These are phyloP conservation scores for Phrynocephalus vlangalii DNA, from an alignment of 2,797 vertebrate species.

Conservation along the genomic window DNA sequence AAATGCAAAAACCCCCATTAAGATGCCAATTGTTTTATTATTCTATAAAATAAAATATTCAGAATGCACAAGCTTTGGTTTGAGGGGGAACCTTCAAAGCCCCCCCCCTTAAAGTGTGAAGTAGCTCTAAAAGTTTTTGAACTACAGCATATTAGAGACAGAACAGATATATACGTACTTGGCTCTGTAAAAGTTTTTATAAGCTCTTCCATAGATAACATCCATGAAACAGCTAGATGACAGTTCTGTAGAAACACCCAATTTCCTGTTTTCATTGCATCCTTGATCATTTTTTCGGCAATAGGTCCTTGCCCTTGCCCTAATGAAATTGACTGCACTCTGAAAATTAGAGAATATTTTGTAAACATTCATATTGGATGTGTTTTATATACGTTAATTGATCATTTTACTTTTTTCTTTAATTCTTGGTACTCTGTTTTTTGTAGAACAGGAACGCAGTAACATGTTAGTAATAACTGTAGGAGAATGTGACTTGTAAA, in stretches of 20 bases:
- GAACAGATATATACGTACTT: conserved; percentile 66
- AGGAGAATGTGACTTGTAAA: too few species aligned
- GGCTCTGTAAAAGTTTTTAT: conserved; percentile 87
- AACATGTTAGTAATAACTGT: too few species aligned
- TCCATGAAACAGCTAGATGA: conserved; percentile 88
- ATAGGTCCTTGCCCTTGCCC: conserved; percentile 88
- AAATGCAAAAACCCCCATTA: background rate
- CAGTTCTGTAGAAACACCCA: conserved; percentile 90
- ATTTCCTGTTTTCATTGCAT: conserved; percentile 81
- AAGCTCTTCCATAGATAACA: conserved; percentile 88
- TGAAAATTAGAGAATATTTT: conserved; percentile 60
- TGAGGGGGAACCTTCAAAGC: background rate
- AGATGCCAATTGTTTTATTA: background rate
- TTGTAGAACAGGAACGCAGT: too few species aligned
- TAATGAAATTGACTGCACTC: conserved; percentile 86
- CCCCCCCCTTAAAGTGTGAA: background rate
- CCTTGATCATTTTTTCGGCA: conserved; percentile 85
- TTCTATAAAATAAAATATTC: background rate
- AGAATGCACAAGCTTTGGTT: background rate
- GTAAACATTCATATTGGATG: background rate
- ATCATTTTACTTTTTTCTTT: background rate
- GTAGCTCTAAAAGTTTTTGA: background rate
- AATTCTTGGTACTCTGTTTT: too few species aligned
- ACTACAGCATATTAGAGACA: background rate
- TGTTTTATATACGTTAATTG: conserved; percentile 1